A percentile compares a stretch with the other conserved stretches of the same genome.
phyloP scores from a whole-genome alignment of 2,113 vertebrate genomes.

The Tricholaema leucomelas region DNA sequence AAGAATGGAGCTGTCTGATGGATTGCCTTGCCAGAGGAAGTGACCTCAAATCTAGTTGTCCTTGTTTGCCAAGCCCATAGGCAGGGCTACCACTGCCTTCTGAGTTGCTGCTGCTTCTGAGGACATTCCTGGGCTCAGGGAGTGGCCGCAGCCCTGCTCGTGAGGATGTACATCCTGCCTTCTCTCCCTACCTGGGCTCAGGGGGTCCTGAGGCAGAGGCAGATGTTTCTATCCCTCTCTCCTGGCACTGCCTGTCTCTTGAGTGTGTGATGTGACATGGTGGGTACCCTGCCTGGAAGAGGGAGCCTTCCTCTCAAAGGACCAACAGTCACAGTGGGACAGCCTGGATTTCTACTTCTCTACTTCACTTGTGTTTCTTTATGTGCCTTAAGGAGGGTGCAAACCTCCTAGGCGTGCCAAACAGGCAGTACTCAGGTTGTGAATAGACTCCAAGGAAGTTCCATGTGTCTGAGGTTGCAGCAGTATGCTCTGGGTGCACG shows the following conservation, averaged over 20 bases:
- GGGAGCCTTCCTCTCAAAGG: not conserved
- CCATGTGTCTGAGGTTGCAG: not conserved
- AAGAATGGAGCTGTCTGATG: not conserved
- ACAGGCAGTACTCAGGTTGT: not conserved
- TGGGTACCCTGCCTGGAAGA: not conserved
- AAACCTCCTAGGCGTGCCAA: not conserved
- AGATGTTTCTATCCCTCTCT: not conserved
- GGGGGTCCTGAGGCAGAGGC: not conserved
- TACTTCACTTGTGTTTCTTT: not conserved
- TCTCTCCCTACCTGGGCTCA: not conserved
- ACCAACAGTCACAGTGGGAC: not conserved
- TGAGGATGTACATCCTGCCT: constrained; percentile 61
- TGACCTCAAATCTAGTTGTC: not conserved
- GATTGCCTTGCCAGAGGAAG: not conserved
- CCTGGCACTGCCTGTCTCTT: not conserved
- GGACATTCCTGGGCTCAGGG: not conserved
- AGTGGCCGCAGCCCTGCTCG: not conserved
- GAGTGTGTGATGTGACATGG: not conserved
- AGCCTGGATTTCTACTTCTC: not conserved
- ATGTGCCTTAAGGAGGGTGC: not conserved
- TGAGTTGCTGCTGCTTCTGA: not conserved
- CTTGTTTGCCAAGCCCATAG: not conserved
- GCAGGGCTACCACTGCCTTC: not conserved
- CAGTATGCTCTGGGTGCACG: not conserved
- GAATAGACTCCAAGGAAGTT: not conserved